Evolutionary conservation across 2,113 vertebrate genomes (phyloP).

Genomic region (Rhadina sibilatrix): DNA sequence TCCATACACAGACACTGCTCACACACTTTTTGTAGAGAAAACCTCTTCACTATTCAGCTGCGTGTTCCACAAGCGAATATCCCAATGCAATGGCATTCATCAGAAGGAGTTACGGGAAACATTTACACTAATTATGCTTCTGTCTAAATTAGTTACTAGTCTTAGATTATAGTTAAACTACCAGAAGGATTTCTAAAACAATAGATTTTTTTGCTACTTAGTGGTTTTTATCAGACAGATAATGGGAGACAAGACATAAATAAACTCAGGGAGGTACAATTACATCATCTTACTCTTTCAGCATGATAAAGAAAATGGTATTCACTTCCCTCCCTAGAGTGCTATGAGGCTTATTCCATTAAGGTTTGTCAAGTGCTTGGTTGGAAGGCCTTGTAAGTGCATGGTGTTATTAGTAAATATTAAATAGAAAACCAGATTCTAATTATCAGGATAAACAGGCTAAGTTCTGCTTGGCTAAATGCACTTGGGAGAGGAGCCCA

Average conservation of each 20-base stretch:
- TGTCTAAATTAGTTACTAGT: slow-evolving; percentile 47
- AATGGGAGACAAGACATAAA: slow-evolving; percentile 45
- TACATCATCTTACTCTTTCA: slow-evolving; percentile 53
- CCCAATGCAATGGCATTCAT: slow-evolving; percentile 3
- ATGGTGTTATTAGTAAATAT: slow-evolving; percentile 52
- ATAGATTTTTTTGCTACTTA: slow-evolving; percentile 39
- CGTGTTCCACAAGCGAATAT: not conserved
- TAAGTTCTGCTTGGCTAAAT: slow-evolving; percentile 44
- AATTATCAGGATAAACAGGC: slow-evolving; percentile 60
- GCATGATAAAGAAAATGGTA: slow-evolving; percentile 50
- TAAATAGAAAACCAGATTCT: slow-evolving; percentile 53
- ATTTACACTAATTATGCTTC: slow-evolving; percentile 18
- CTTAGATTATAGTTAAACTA: slow-evolving; percentile 9
- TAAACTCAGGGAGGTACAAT: slow-evolving; percentile 34
- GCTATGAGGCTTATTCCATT: slow-evolving; percentile 62
- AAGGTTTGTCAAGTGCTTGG: slow-evolving; percentile 62
- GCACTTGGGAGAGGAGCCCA: not conserved
- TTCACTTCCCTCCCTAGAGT: slow-evolving; percentile 60
- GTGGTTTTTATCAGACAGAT: slow-evolving; percentile 32
- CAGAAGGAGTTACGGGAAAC: slow-evolving; percentile 30
- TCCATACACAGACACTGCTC: not conserved
- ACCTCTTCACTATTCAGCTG: not conserved
- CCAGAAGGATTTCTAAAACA: slow-evolving; percentile 34
- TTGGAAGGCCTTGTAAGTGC: slow-evolving; percentile 52
- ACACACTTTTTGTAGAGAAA: not conserved